Percentiles rank a stretch among this genome's conserved stretches.
Evolutionary conservation across 2,888 invertebrate genomes (phyloP).

Genomic region (Netelia melanura): DNA sequence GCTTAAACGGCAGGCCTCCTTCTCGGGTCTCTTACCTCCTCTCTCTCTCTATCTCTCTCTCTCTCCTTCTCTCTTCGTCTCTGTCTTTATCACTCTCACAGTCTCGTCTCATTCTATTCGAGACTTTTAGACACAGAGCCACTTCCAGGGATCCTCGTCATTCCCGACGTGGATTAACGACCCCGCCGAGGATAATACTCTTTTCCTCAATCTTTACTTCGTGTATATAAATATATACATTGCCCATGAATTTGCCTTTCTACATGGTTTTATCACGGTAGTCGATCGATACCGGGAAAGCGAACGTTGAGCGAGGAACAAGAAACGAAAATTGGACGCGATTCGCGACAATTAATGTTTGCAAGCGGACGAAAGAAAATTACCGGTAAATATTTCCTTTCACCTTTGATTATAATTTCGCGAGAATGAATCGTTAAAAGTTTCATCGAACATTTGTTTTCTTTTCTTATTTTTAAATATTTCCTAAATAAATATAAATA

Average conservation of each 20-base stretch:
- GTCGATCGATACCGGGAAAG: slow-evolving; percentile 12
- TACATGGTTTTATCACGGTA: not conserved
- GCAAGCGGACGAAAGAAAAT: not conserved
- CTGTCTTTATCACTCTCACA: slow-evolving; percentile 26
- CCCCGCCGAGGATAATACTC: slow-evolving; percentile 72
- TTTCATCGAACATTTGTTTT: not conserved
- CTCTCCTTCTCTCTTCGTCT: slow-evolving; percentile 31
- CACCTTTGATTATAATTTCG: not conserved
- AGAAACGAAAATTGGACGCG: not conserved
- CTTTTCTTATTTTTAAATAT: not conserved
- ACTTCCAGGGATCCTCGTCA: slow-evolving; percentile 71
- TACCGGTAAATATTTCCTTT: not conserved
- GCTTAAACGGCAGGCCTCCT: slow-evolving; percentile 68
- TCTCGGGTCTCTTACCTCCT: slow-evolving; percentile 26
- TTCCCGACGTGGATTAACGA: slow-evolving; percentile 77
- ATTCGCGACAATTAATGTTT: not conserved
- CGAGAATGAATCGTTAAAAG: not conserved
- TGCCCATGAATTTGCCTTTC: slow-evolving; percentile 4
- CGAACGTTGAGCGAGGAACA: not conserved
- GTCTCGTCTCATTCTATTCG: slow-evolving; percentile 32
- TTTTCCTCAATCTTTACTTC: slow-evolving; percentile 62
- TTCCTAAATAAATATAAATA: too few relatives aligned
- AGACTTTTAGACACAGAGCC: slow-evolving; percentile 45
- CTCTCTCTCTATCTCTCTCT: slow-evolving; percentile 24
- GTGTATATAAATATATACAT: not conserved